A percentile compares a stretch with the other conserved stretches of the same genome.
Evolutionary conservation across 2,888 invertebrate genomes (phyloP).

Genomic region (Zele albiditarsus): DNA sequence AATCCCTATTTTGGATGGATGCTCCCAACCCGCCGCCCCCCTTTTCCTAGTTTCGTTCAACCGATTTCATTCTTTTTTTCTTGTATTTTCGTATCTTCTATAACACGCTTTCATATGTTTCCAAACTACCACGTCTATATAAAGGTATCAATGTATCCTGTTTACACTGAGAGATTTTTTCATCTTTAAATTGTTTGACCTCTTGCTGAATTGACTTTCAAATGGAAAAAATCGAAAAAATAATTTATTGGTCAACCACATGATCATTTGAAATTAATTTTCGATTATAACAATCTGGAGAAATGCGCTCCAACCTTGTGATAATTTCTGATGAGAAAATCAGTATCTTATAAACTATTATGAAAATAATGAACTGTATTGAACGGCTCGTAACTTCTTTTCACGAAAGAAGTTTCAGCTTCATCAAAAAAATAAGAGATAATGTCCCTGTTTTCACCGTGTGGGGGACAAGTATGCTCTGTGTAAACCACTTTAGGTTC

Average conservation of each 20-base stretch:
- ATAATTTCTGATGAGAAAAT: too few relatives aligned
- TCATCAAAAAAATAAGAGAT: background rate
- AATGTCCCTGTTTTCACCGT: background rate
- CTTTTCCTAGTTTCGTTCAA: constrained; percentile 37
- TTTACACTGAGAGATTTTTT: too few relatives aligned
- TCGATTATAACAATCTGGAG: too few relatives aligned
- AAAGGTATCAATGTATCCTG: too few relatives aligned
- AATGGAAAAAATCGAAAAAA: too few relatives aligned
- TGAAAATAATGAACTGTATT: background rate
- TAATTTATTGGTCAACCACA: too few relatives aligned
- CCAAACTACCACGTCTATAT: constrained; percentile 43
- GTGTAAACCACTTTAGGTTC: background rate
- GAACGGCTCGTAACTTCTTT: background rate
- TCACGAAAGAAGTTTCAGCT: background rate
- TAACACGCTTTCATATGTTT: constrained; percentile 31
- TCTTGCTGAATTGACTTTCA: too few relatives aligned
- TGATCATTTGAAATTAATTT: too few relatives aligned
- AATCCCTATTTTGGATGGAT: constrained; percentile 67
- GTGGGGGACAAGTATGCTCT: background rate
- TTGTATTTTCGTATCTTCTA: constrained; percentile 25
- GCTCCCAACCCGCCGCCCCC: constrained; percentile 44
- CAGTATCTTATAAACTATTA: background rate
- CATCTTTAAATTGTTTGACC: too few relatives aligned
- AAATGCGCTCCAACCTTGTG: too few relatives aligned
- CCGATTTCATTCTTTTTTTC: constrained; percentile 38